Evolutionary conservation across 2,888 invertebrate species (phyloP), one percentile per base, ranked within the genome.

Genomic region (Andrena chrysosceles): DNA sequence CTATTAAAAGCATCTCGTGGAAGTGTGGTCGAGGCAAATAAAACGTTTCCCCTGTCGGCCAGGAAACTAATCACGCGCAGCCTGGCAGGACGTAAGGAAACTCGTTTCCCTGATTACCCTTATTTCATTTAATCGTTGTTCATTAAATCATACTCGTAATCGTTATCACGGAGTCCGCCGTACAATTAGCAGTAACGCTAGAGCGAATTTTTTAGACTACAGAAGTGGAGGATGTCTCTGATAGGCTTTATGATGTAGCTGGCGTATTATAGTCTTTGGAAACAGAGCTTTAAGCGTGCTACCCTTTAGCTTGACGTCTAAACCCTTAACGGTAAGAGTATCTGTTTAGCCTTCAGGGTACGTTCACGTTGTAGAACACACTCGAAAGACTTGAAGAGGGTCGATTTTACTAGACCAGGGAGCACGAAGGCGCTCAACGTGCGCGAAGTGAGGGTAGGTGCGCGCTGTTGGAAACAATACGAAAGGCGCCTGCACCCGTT

Each of bases 1-100:
- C 68, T 68, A 66, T 77, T 83, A 66, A 77, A 81, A 67, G 13
- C 20, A 48, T 77, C 35, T 23, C 13, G 23, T 23, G 33, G 20
- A 42, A 79, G 48, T n/a, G 59, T 68, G 16, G 49, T 16, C 20
- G 23, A 26, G n/a, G 59, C 35, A 60, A 62, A 66, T 73, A 49
- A 49, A 66, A 81, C 56, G 26, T 23, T 56, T n/a, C n/a, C 8
- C 16, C 5, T 6, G 23, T 4, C 35, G n/a, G 13, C 56, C 31
- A 5, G 33, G 6, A 35, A 70, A 67, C 72, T 71, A 67, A 74
- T 74, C 75, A 49, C 29, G 10, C 13, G 31, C 20, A 23, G 35
- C 16, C 20, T 10, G 23, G 16, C n/a, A 29, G 23, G 56, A 56
- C 8, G 63, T 23, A 48, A 16, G 42, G 16, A 42, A 78, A 71